phyloP scores from a whole-genome alignment of 2,888 invertebrate species.

The Drosophila percnosoma region DNA sequence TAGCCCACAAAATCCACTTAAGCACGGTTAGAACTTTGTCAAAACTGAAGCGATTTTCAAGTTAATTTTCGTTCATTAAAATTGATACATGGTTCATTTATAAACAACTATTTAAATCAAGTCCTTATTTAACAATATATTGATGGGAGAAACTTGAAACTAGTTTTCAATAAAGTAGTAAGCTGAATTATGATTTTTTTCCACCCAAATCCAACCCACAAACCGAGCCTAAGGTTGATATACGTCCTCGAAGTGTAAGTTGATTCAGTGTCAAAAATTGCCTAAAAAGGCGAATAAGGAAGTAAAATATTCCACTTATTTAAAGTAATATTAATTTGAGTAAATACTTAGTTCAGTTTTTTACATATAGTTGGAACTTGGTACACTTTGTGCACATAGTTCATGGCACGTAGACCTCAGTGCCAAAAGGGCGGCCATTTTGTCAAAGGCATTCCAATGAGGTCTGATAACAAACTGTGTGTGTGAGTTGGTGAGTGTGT shows the following conservation, averaged over 20 bases:
- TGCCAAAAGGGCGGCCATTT: conserved; percentile 57
- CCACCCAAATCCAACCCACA: not conserved
- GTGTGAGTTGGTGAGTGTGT: not conserved
- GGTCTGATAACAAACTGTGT: conserved; percentile 48
- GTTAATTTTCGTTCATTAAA: not conserved
- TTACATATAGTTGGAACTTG: not conserved
- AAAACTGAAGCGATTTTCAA: not conserved
- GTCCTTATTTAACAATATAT: not conserved
- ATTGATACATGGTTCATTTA: not conserved
- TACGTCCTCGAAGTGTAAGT: not conserved
- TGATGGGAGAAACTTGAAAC: not conserved
- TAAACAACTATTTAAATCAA: not conserved
- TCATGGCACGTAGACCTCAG: conserved; percentile 60
- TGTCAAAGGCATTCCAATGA: conserved; percentile 40
- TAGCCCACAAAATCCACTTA: not conserved
- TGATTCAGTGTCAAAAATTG: not conserved
- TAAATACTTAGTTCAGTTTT: not conserved
- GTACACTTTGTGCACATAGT: conserved; percentile 32
- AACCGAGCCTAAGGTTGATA: not conserved
- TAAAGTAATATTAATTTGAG: not conserved
- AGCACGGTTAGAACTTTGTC: not conserved
- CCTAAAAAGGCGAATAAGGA: not conserved
- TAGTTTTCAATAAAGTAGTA: not conserved
- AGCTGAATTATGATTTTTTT: too few species aligned
- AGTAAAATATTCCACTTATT: not conserved